Evolutionary conservation across 2,888 invertebrate genomes (phyloP).

Genomic region (Stramonita haemastoma): DNA sequence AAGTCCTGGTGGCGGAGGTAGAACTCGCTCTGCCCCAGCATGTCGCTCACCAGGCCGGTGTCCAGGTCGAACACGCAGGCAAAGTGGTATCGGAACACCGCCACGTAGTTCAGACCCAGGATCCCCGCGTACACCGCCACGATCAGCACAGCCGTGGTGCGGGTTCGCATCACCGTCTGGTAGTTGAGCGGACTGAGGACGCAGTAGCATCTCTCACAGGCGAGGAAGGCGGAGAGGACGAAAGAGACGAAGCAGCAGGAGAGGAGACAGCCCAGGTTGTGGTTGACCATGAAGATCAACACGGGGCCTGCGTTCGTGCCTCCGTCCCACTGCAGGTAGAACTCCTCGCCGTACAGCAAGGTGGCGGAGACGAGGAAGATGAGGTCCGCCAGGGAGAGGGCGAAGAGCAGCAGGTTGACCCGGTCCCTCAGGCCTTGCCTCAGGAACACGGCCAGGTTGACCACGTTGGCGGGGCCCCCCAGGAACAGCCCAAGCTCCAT

Average conservation of each 20-base stretch:
- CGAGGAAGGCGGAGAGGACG: background rate
- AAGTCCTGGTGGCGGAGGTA: background rate
- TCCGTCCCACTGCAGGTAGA: background rate
- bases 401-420: constrained; percentile 1
- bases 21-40: background rate
- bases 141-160: background rate
- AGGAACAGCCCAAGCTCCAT: background rate
- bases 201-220: constrained; percentile 9
- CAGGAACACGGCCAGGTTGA: constrained; percentile 18
- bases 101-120: background rate
- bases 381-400: background rate
- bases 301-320: background rate
- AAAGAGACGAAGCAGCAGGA: background rate
- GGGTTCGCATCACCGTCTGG: background rate
- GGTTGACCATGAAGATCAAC: background rate
- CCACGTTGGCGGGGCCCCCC: background rate
- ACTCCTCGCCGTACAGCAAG: background rate
- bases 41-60: background rate
- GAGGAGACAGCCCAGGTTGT: background rate
- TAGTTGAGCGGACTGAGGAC: background rate
- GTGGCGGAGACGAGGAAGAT: background rate
- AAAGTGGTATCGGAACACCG: background rate
- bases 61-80: background rate
- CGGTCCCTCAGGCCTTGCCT: background rate
- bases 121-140: background rate